Percentiles rank a stretch among this genome's conserved stretches.
Conservation (phyloP, 2,797 vertebrate species). For the Bradypus variegatus region DNA sequence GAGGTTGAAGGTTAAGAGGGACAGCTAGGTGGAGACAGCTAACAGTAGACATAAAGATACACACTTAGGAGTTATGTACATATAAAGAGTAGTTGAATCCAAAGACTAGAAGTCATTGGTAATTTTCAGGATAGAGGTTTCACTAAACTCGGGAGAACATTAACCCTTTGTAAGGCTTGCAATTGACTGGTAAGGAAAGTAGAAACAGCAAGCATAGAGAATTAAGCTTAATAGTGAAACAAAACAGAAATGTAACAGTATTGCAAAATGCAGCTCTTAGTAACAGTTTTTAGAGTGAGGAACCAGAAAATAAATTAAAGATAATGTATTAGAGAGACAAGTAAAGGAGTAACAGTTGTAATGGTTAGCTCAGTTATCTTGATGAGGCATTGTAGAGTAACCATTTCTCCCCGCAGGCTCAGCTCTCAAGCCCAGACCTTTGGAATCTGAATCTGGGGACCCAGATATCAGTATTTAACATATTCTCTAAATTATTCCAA, state of each 20-base stretch:
- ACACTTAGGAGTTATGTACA: not conserved
- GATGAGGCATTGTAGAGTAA: not conserved
- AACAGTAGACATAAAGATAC: fast-evolving
- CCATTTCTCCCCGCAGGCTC: not conserved
- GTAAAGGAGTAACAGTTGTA: not conserved
- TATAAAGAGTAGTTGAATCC: not conserved
- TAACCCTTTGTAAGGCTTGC: not conserved
- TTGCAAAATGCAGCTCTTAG: not conserved
- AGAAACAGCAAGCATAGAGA: not conserved
- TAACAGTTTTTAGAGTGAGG: not conserved
- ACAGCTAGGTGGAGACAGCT: fast-evolving
- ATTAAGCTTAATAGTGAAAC: not conserved
- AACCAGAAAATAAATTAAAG: not conserved
- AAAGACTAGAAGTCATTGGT: not conserved
- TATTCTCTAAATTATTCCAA: not conserved
- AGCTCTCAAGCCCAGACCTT: not conserved
- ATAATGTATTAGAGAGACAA: not conserved
- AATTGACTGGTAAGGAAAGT: not conserved
- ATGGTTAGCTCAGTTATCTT: not conserved
- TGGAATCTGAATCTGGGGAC: not conserved
- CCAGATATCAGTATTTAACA: not conserved
- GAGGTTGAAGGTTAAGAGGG: not conserved
- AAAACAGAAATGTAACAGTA: not conserved
- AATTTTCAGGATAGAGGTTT: not conserved
- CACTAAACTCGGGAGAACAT: not conserved